phyloP scores from a whole-genome alignment of 2,888 invertebrate genomes.

The Beris morrisii region DNA sequence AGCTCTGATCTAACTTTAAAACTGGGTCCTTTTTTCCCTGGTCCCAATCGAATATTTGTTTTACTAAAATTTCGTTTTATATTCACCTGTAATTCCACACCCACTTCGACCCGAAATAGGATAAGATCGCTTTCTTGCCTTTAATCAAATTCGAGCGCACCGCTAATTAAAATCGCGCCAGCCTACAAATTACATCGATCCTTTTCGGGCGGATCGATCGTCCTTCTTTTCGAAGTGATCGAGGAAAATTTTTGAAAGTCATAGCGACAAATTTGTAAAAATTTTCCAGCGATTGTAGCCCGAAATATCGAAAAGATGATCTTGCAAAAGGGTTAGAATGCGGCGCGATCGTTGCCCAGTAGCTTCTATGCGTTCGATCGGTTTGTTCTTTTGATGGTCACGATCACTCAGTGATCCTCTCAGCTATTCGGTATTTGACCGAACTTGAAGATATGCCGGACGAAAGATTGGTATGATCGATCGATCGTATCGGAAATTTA shows the following conservation, averaged over 20 bases:
- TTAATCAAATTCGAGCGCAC: conserved; percentile 25
- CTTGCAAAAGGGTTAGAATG: neutral
- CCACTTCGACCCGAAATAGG: conserved; percentile 3
- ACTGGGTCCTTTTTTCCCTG: too few relatives aligned
- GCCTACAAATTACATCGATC: conserved; percentile 7
- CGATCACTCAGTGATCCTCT: too few relatives aligned
- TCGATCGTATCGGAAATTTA: conserved; percentile 38
- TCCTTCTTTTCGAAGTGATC: too few relatives aligned
- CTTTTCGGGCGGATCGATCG: conserved; percentile 23
- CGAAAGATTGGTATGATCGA: conserved; percentile 34
- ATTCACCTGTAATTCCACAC: conserved; percentile 23
- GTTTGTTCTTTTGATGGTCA: too few relatives aligned
- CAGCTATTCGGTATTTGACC: neutral
- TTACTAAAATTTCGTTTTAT: conserved; percentile 23
- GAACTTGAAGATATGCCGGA: conserved; percentile 13
- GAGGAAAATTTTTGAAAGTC: too few relatives aligned
- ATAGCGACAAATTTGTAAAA: too few relatives aligned
- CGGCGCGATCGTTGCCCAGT: too few relatives aligned
- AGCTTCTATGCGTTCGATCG: too few relatives aligned
- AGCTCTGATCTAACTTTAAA: too few relatives aligned
- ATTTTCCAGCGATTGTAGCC: too few relatives aligned
- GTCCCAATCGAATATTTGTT: conserved; percentile 11
- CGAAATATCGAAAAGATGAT: too few relatives aligned
- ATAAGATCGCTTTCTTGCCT: conserved; percentile 4
- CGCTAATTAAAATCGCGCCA: conserved; percentile 32